These are phyloP conservation scores for Meghimatium bilineatum DNA, from an alignment of 2,888 invertebrate genomes.

Conservation along the genomic window DNA sequence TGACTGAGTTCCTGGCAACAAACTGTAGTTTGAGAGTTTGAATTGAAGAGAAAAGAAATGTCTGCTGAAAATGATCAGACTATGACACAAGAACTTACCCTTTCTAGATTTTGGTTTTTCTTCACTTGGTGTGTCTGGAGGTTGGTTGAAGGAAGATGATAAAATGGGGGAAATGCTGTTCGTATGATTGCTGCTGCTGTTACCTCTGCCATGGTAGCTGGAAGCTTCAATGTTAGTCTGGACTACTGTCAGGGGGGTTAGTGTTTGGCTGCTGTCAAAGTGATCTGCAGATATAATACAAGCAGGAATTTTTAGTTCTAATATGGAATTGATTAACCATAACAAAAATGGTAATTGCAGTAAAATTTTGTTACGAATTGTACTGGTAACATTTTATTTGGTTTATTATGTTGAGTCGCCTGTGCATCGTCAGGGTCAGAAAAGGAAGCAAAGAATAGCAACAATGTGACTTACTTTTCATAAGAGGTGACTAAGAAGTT, in stretches of 20 bases:
- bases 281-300: constrained; percentile 18
- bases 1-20: too few relatives aligned
- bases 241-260: constrained; percentile 19
- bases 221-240: constrained; percentile 48
- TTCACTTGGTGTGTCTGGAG: constrained; percentile 5
- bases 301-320: too few relatives aligned
- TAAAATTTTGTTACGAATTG: too few relatives aligned
- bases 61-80: not conserved
- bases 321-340: too few relatives aligned
- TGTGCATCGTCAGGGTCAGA: too few relatives aligned
- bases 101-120: constrained; percentile 50
- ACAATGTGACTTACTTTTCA: too few relatives aligned
- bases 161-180: constrained; percentile 26
- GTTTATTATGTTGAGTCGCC: too few relatives aligned
- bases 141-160: constrained; percentile 40
- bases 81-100: constrained; percentile 35
- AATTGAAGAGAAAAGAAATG: not conserved
- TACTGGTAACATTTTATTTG: too few relatives aligned
- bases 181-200: constrained; percentile 18
- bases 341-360: too few relatives aligned
- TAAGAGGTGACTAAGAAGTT: too few relatives aligned
- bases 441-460: too few relatives aligned
- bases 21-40: too few relatives aligned
- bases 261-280: constrained; percentile 30
- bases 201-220: constrained; percentile 43